A percentile compares a stretch with the other conserved stretches of the same genome.
Evolutionary conservation across 2,113 vertebrate species (phyloP).

Genomic region (Pitta sordida): DNA sequence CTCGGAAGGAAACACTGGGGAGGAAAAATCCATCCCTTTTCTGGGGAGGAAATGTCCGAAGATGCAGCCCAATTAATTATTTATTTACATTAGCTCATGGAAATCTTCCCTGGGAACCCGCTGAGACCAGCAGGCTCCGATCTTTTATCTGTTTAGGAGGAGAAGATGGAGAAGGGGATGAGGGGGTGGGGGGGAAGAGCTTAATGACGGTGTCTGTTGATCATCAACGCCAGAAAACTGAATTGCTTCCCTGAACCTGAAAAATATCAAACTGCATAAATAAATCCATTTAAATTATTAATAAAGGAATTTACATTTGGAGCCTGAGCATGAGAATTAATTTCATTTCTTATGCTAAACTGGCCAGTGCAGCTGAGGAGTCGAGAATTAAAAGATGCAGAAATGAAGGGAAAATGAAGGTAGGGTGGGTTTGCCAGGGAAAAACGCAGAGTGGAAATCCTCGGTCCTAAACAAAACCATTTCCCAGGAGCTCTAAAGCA

Average conservation of each 20-base stretch:
- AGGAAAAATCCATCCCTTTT: not conserved
- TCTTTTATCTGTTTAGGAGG: not conserved
- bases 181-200: not conserved
- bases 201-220: conserved; percentile 35
- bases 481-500: not conserved
- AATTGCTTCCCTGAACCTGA: conserved; percentile 74
- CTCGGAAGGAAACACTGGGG: not conserved
- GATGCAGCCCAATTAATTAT: not conserved
- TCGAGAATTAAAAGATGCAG: not conserved
- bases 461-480: not conserved
- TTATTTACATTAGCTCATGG: not conserved
- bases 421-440: not conserved
- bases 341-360: conserved; percentile 73
- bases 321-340: conserved; percentile 69
- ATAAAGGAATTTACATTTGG: conserved; percentile 70
- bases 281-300: conserved; percentile 77
- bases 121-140: not conserved
- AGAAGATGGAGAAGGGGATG: not conserved
- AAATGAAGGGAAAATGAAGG: not conserved
- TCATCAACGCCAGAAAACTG: conserved; percentile 54
- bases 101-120: not conserved
- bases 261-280: conserved; percentile 79
- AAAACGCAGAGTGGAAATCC: not conserved
- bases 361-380: not conserved
- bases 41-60: not conserved